Evolutionary conservation across 1,140 invertebrate species (phyloP).

Genomic region (Plodia interpunctella): DNA sequence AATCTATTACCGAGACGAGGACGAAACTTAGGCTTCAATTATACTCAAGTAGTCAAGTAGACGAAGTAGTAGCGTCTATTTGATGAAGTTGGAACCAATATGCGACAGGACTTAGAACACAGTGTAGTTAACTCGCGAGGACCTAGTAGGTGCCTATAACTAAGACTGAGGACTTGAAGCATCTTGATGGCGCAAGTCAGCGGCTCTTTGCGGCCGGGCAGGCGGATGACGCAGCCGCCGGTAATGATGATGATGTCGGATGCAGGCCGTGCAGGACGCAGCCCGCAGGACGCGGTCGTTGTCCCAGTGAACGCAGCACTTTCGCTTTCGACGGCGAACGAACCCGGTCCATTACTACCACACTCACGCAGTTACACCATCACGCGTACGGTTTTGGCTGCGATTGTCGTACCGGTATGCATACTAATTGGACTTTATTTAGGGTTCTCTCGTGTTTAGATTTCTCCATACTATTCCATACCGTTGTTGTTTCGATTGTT

Average conservation of each 20-base stretch:
- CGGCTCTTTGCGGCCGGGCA: not conserved
- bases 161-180: too few species aligned
- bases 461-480: slow-evolving; percentile 52
- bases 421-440: slow-evolving; percentile 60
- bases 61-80: too few species aligned
- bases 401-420: slow-evolving; percentile 56
- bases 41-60: too few species aligned
- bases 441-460: slow-evolving; percentile 61
- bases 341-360: slow-evolving; percentile 71
- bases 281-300: slow-evolving; percentile 68
- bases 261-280: slow-evolving; percentile 54
- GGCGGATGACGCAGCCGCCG: slow-evolving; percentile 23
- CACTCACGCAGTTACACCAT: slow-evolving; percentile 70
- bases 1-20: too few species aligned
- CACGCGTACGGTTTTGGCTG: slow-evolving; percentile 62
- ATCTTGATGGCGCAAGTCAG: too few species aligned
- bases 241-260: slow-evolving; percentile 41
- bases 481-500: slow-evolving; percentile 23
- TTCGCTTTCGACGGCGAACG: slow-evolving; percentile 75
- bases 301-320: slow-evolving; percentile 73
- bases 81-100: too few species aligned
- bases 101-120: too few species aligned
- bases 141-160: too few species aligned
- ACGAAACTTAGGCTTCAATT: too few species aligned
- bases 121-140: too few species aligned